A percentile compares a stretch with the other conserved stretches of the same genome.
These are phyloP conservation scores for Pogoniulus pusillus DNA, from an alignment of 2,797 vertebrate species.

Conservation along the genomic window DNA sequence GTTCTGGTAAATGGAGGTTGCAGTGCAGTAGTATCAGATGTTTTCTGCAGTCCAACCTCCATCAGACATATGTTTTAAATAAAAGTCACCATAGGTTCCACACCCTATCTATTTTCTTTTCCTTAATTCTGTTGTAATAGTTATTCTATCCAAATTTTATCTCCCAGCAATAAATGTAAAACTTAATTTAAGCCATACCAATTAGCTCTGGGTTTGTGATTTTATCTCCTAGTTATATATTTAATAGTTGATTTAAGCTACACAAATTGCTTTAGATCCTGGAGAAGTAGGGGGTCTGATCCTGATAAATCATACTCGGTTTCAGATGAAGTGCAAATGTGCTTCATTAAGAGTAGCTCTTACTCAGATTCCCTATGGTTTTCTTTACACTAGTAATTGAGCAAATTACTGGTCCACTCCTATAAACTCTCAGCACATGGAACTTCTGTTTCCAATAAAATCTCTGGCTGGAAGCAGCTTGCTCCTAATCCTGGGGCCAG, in stretches of 20 bases:
- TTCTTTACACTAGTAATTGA: constrained; percentile 57
- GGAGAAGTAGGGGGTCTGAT: neutral
- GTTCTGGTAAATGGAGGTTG: neutral
- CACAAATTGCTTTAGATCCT: constrained; percentile 63
- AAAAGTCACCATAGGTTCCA: constrained; percentile 36
- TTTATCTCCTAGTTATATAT: constrained; percentile 69
- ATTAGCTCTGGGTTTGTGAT: constrained; percentile 70
- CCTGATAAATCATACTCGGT: neutral
- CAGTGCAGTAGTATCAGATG: constrained; percentile 36
- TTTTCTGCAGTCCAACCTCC: constrained; percentile 36
- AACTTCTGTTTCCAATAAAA: constrained; percentile 55
- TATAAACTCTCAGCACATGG: constrained; percentile 41
- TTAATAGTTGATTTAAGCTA: constrained; percentile 71
- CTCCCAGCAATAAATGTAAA: constrained; percentile 61
- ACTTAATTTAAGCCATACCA: constrained; percentile 71
- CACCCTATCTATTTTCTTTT: constrained; percentile 60
- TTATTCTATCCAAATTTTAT: constrained; percentile 69
- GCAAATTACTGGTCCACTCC: constrained; percentile 42
- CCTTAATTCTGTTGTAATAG: constrained; percentile 70
- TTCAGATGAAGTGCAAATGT: constrained; percentile 24
- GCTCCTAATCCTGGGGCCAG: neutral
- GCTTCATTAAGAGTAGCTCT: constrained; percentile 36
- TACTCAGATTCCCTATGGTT: constrained; percentile 42
- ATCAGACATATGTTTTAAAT: constrained; percentile 61
- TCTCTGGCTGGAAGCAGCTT: fast-evolving